These are phyloP conservation scores for Oenanthe melanoleuca DNA, from an alignment of 2,113 vertebrate genomes.

Conservation along the genomic window DNA sequence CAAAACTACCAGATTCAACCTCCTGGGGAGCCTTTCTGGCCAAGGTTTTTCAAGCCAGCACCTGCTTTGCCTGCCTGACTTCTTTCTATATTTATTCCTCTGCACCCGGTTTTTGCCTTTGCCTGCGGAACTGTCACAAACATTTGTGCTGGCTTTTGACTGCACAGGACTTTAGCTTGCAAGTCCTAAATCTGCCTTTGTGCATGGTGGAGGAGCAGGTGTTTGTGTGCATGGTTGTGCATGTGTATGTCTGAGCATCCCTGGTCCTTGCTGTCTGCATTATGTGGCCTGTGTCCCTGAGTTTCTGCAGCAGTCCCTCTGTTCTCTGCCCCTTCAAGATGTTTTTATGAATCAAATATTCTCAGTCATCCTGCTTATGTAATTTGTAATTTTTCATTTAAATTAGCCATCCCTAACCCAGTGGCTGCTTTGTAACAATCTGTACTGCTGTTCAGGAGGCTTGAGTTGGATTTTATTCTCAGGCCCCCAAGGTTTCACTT, in stretches of 20 bases:
- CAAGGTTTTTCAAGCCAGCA: constrained; percentile 47
- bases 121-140: constrained; percentile 22
- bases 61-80: constrained; percentile 50
- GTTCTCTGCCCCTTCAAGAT: neutral
- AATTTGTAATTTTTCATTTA: neutral
- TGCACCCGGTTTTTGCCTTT: constrained; percentile 39
- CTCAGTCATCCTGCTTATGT: neutral
- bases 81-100: constrained; percentile 50
- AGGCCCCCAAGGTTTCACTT: neutral
- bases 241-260: neutral
- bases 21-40: constrained; percentile 62
- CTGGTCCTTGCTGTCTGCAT: neutral
- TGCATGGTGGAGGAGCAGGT: neutral
- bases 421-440: neutral
- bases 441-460: neutral
- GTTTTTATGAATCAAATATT: neutral
- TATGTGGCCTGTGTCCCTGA: neutral
- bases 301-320: neutral
- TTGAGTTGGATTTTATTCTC: neutral
- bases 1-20: constrained; percentile 56
- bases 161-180: constrained; percentile 16
- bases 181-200: neutral
- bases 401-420: neutral
- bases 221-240: neutral
- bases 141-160: constrained; percentile 26